These are phyloP conservation scores for Eutolmus rufibarbis DNA, from an alignment of 2,888 invertebrate genomes.

Conservation along the genomic window DNA sequence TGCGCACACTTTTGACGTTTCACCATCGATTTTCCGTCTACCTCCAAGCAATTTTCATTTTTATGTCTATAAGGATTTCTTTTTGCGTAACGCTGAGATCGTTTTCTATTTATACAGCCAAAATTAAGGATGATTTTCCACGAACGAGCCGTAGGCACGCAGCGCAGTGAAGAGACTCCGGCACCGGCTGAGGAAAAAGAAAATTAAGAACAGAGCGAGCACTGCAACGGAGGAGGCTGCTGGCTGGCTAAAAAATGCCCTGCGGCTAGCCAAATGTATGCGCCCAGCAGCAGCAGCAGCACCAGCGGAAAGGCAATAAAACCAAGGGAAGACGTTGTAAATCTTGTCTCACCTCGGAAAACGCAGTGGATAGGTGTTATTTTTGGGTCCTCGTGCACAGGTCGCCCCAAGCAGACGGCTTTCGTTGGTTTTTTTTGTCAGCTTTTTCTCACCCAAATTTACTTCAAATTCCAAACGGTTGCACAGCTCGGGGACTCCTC, in stretches of 20 bases:
- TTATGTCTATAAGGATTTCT: not conserved
- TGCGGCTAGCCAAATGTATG: not conserved
- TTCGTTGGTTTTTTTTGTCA: not conserved
- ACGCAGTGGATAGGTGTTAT: slow-evolving; percentile 7
- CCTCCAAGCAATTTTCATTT: not conserved
- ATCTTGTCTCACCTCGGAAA: not conserved
- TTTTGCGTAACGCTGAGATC: slow-evolving; percentile 10
- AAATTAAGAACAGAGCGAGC: not conserved
- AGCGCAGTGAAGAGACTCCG: not conserved
- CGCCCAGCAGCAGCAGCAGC: not conserved
- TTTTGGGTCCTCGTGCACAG: slow-evolving; percentile 3
- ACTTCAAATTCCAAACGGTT: not conserved
- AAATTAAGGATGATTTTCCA: not conserved
- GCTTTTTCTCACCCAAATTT: not conserved
- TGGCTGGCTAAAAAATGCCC: not conserved
- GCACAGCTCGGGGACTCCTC: not conserved
- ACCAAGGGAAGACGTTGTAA: not conserved
- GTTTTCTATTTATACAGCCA: not conserved
- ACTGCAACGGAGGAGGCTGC: not conserved
- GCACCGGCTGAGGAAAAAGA: not conserved
- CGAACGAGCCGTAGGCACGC: not conserved
- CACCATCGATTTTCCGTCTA: slow-evolving; percentile 28
- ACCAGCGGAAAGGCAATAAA: not conserved
- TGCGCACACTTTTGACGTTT: slow-evolving; percentile 26
- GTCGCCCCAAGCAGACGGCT: not conserved